Evolutionary conservation across 2,113 vertebrate genomes (phyloP).

Genomic region (Chionodraco myersi): DNA sequence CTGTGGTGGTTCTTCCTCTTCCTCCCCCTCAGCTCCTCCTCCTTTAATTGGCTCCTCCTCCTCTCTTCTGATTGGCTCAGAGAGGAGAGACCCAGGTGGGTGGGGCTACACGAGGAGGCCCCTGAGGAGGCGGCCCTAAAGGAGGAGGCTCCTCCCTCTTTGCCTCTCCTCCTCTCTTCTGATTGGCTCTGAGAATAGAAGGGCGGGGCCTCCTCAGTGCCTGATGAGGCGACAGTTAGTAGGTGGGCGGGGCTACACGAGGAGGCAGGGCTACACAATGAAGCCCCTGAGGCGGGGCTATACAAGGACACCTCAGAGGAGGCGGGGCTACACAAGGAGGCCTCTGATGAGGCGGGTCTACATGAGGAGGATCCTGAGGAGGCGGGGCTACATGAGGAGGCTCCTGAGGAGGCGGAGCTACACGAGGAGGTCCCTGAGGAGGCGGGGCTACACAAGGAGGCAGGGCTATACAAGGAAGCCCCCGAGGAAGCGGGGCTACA

Average conservation of each 20-base stretch:
- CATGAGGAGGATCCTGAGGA: too few species aligned
- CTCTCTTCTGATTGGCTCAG: neutral
- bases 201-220: neutral
- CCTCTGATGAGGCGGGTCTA: too few species aligned
- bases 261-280: neutral
- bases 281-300: neutral
- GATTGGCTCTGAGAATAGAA: conserved; percentile 39
- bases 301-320: neutral
- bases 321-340: too few species aligned
- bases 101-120: neutral
- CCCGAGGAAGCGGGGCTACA: neutral
- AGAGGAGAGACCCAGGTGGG: too few species aligned
- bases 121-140: neutral
- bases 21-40: conserved; percentile 14
- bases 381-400: neutral
- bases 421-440: neutral
- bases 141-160: neutral
- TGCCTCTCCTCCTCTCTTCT: neutral
- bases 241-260: neutral
- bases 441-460: neutral
- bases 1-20: conserved; percentile 36
- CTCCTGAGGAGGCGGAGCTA: neutral
- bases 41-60: neutral
- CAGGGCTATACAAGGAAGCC: neutral
- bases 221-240: conserved; percentile 10